Base-by-base conservation (phyloP, 2,888 invertebrate genomes). In the Odontomyia ornata region DNA sequence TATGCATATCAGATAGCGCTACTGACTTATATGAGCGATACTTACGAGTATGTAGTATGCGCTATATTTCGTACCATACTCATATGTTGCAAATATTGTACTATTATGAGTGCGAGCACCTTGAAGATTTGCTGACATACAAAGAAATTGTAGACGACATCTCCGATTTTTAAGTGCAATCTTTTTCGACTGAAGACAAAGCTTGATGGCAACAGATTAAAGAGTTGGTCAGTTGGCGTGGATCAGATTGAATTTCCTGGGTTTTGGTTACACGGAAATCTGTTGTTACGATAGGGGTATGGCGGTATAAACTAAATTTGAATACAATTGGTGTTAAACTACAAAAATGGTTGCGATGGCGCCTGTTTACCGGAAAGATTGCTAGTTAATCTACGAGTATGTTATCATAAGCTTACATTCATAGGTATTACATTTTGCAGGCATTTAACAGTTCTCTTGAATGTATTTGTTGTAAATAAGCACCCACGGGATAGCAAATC, bases 91-190 rank as follows among this genome's bases (percentile, higher is more conserved):
- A 67, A 46, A 25, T 60, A 25, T 60, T 60, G 67, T 67, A 46
- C 67, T 67, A 69, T 46, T 47, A 47, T 47, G 64, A 46, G 60
- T 47, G 57, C 67, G 60, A 76, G 23, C 21, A 75, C 71, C 36
- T 60, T 36, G 72, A 72, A 75, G 65, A 64, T 72, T 69, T 76
- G 76, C 71, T 64, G 72, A 76, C 57, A 43, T 21, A 7, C 60
- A 71, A 62, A 64, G 76, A 78, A 76, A 78, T 64, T 52, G 23
- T 43, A 78, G 57, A 77, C 77, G 21, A 25, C 27, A 76, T 56
- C 72, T 64, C 71, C 57, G 64, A 65, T 76, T 62, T 77, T 36
- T 62, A 5, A 57, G n/a, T 77, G 56, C 46, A 52, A 27, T 25
- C 15, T n/a, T 21, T 67, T 71, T 52, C 27, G 3, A n/a, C 52